Evolutionary conservation across 1,140 invertebrate genomes (phyloP), one percentile per base, ranked within the genome.

Genomic region (Phthorimaea operculella): DNA sequence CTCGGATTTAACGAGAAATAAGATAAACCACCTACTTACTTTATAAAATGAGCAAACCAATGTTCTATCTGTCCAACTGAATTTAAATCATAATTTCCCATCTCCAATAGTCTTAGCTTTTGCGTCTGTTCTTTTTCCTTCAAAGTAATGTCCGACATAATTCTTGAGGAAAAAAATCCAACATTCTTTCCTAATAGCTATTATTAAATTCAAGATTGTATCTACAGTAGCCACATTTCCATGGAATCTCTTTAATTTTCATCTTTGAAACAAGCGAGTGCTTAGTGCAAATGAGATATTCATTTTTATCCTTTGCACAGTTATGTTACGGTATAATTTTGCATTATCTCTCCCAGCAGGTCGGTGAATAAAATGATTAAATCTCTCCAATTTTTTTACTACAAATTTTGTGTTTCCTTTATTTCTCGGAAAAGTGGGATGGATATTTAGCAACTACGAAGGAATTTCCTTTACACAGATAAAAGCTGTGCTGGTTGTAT

Each of bases 281-380:
- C 58, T 61, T 63, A 62, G 57, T 61, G 55, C 59, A 66, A 66
- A 62, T 28, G 21, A 28, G 21, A 28, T 28, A 28, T 74, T 76
- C 73, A 72, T 78, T 78, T 73, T 75, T 74, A 58, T 28, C 21
- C 21, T 28, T 28, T 28, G 21, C 21, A 61, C 70, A 73, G 71
- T 78, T 78, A 63, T 28, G 21, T 28, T 71, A 65, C 70, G 64
- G 70, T 65, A 77, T 78, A 75, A 78, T 78, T 72, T 71, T 55
- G 63, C 72, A 75, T 80, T 76, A 74, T 74, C 64, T 75, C 61
- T 66, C 62, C 56, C 54, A 54, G 55, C 70, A 69, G 60, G 67
- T 70, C 60, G 64, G 52, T 66, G 65, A 75, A 72, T 73, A 70
- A 75, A 28, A 75, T 76, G 68, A 79, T 77, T 74, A 73, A 76